Evolutionary conservation across 2,113 vertebrate species (phyloP).

Genomic region (Aleadryas rufinucha): DNA sequence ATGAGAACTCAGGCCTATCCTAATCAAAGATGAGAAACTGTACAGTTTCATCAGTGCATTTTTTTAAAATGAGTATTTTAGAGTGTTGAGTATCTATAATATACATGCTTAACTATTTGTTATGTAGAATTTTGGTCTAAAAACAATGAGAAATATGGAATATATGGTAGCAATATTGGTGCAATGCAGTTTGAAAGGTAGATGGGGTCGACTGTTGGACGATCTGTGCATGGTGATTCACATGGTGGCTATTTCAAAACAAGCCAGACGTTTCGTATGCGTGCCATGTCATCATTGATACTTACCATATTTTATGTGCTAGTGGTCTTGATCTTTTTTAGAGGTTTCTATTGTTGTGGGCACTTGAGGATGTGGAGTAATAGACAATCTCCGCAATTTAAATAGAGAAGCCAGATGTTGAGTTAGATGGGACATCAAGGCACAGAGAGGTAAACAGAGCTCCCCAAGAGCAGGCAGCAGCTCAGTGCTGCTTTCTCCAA

Average conservation of each 20-base stretch:
- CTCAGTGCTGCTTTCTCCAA: neutral
- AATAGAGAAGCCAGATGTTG: neutral
- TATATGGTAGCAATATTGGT: neutral
- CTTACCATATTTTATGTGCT: neutral
- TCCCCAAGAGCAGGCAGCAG: neutral
- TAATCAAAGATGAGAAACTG: neutral
- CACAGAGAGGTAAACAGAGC: neutral
- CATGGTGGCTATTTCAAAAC: neutral
- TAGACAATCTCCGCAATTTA: neutral
- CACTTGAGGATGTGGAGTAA: neutral
- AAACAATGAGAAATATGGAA: neutral
- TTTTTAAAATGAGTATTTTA: neutral
- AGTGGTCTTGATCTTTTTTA: neutral
- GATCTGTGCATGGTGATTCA: neutral
- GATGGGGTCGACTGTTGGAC: neutral
- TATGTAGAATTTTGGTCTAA: neutral
- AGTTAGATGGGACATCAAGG: neutral
- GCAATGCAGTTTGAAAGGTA: neutral
- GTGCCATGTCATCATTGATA: neutral
- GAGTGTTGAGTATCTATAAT: neutral
- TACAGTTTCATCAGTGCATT: neutral
- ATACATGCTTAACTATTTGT: neutral
- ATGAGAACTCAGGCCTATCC: neutral
- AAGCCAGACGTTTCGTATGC: neutral
- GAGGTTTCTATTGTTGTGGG: neutral